phyloP scores from a whole-genome alignment of 2,888 invertebrate species.

The Eupithecia insigniata region DNA sequence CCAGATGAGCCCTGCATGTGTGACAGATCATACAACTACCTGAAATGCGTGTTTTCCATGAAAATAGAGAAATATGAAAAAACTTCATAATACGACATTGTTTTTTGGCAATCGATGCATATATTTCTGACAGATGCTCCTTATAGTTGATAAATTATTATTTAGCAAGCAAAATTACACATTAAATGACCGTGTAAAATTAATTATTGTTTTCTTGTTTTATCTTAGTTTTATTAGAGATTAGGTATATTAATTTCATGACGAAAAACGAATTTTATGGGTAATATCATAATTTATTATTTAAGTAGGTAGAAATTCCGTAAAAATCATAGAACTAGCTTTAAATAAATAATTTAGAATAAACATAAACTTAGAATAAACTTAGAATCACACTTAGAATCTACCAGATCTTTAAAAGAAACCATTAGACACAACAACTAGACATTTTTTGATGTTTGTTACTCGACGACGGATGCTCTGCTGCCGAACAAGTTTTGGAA shows the following conservation, averaged over 20 bases:
- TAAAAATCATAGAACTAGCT: conserved; percentile 40
- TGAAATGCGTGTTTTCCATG: conserved; percentile 80
- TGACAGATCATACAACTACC: conserved; percentile 78
- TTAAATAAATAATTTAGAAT: no score
- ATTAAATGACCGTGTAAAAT: no score
- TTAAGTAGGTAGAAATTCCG: conserved; percentile 26
- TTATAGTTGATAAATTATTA: not conserved
- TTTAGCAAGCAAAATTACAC: conserved; percentile 6
- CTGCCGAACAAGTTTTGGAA: conserved; percentile 53
- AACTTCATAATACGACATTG: conserved; percentile 12
- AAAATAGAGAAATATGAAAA: conserved; percentile 63
- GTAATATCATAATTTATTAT: conserved; percentile 18
- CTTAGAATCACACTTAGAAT: no score
- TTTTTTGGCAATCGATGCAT: not conserved
- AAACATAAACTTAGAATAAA: no score
- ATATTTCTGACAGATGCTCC: not conserved
- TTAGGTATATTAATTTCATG: not conserved
- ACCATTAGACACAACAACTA: not conserved
- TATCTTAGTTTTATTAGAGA: not conserved
- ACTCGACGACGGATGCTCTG: conserved; percentile 19
- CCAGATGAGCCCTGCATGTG: conserved; percentile 79
- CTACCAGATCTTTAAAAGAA: conserved; percentile 38
- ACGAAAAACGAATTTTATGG: not conserved
- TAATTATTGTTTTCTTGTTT: not conserved
- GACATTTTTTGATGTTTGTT: not conserved